Conservation (phyloP, 2,113 vertebrate species). For the Atherinomorus stipes region DNA sequence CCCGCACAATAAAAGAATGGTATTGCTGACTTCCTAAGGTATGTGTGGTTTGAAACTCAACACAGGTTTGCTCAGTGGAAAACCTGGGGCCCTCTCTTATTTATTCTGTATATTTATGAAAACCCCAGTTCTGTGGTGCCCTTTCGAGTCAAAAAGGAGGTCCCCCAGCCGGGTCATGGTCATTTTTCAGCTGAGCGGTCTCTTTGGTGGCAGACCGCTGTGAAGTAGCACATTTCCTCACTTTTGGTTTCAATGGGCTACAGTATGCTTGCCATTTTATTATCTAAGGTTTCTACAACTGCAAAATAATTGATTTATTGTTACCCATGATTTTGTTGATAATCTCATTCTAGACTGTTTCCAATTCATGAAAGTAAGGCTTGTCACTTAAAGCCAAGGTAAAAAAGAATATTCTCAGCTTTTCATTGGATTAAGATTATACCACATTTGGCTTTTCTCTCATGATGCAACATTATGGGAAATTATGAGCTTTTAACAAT, state of each 20-base stretch:
- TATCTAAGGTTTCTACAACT: not conserved
- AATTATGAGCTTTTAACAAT: slow-evolving; percentile 61
- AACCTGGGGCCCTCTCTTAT: slow-evolving; percentile 62
- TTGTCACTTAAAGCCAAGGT: not conserved
- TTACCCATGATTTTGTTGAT: no score
- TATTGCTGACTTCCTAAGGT: slow-evolving; percentile 78
- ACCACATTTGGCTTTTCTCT: not conserved
- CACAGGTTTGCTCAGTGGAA: slow-evolving; percentile 71
- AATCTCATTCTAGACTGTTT: no score
- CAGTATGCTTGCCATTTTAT: not conserved
- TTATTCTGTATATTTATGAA: slow-evolving; percentile 72
- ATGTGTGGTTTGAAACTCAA: slow-evolving; percentile 81
- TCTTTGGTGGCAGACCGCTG: slow-evolving; percentile 31
- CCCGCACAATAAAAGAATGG: slow-evolving; percentile 72
- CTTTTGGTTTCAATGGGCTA: slow-evolving; percentile 9
- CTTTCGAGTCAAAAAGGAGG: slow-evolving; percentile 28
- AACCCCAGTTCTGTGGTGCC: slow-evolving; percentile 50
- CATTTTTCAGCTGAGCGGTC: slow-evolving; percentile 32
- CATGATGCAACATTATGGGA: not conserved
- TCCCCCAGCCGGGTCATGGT: slow-evolving; percentile 2
- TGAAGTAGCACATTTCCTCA: slow-evolving; percentile 21
- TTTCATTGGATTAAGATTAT: not conserved
- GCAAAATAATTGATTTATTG: not conserved
- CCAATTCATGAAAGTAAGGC: no score
- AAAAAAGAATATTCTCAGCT: no score